Conservation (phyloP, 1,140 invertebrate species). For the Cherax quadricarinatus region DNA sequence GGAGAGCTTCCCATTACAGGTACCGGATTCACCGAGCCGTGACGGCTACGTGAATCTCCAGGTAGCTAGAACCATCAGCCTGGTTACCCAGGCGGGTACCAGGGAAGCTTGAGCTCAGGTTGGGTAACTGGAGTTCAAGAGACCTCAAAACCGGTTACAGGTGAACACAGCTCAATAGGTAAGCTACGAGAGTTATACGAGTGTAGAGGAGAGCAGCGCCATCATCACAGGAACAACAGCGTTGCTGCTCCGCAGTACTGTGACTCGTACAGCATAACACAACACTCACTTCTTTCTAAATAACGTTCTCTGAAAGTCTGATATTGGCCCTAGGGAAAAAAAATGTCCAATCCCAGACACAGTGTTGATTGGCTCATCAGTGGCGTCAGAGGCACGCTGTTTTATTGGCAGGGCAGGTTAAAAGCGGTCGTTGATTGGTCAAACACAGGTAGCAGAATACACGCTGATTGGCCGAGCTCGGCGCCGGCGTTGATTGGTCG, state of each 20-base stretch:
- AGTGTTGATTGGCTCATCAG: background rate
- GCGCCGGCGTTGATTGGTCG: background rate
- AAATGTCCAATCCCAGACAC: background rate
- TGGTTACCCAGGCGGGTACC: too few species aligned
- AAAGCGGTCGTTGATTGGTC: constrained; percentile 2
- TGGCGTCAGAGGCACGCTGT: background rate
- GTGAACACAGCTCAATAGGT: too few species aligned
- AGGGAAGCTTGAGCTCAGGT: too few species aligned
- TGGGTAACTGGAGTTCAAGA: too few species aligned
- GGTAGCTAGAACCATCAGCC: too few species aligned
- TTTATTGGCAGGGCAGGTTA: background rate
- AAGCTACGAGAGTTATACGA: too few species aligned
- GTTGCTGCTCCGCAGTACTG: background rate
- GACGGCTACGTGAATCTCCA: too few species aligned
- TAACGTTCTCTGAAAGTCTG: background rate
- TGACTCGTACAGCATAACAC: background rate
- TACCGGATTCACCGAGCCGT: too few species aligned
- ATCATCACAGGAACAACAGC: too few species aligned
- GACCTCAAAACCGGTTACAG: too few species aligned
- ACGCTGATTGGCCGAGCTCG: background rate
- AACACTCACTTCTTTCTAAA: background rate
- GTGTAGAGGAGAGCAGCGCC: too few species aligned
- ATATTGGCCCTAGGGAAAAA: background rate
- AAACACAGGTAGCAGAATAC: background rate
- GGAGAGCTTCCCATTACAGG: too few species aligned